These are phyloP conservation scores for Callitettix versicolor DNA, from an alignment of 1,140 invertebrate genomes.

Conservation along the genomic window DNA sequence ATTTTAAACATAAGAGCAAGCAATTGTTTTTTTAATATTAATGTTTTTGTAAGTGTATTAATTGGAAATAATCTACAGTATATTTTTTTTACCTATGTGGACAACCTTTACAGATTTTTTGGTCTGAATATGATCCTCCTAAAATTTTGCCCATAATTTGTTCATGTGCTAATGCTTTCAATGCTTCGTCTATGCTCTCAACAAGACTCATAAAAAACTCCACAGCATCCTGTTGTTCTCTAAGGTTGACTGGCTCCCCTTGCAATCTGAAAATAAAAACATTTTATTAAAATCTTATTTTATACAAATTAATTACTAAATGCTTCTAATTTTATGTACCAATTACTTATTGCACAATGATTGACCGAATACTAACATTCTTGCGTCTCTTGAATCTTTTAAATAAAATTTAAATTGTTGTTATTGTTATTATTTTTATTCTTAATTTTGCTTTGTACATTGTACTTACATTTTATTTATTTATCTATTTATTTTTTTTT, in stretches of 20 bases:
- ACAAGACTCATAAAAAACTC: conserved; percentile 98
- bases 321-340: too few species aligned
- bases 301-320: background rate
- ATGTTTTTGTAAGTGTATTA: too few species aligned
- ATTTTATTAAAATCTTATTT: background rate
- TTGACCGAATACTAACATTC: too few species aligned
- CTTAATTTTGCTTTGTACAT: too few species aligned
- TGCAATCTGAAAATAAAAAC: conserved; percentile 43
- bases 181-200: conserved; percentile 90
- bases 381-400: too few species aligned
- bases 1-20: too few species aligned
- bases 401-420: conserved; percentile 14
- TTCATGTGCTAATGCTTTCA: conserved; percentile 84
- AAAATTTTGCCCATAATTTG: conserved; percentile 90
- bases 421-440: too few species aligned
- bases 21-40: too few species aligned
- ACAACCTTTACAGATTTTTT: conserved; percentile 98
- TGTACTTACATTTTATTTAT: too few species aligned
- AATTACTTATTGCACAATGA: too few species aligned
- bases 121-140: conserved; percentile 94
- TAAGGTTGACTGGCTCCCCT: conserved; percentile 93
- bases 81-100: conserved; percentile 72
- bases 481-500: too few species aligned
- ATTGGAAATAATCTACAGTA: too few species aligned
- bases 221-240: conserved; percentile 97